Base-by-base conservation (phyloP, 2,888 invertebrate species). In the Mythimna vitellina region DNA sequence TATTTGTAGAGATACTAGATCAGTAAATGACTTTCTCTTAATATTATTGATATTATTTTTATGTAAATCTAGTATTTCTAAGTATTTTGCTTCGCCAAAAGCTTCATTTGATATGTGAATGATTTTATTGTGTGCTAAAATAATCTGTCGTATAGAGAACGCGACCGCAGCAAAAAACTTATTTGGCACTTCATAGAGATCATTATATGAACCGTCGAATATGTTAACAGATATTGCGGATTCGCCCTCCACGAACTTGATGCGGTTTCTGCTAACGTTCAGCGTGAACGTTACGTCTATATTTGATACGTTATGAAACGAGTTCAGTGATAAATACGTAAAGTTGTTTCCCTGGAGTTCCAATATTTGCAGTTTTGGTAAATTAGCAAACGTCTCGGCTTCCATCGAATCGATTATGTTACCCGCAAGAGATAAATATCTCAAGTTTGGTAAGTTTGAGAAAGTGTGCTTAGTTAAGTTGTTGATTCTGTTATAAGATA, bases 301-400 rank as follows among this genome's bases (percentile, higher is more conserved):
- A 80, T 97, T 96, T 9, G 98, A 97, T 38, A 98, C 96, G 89
- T 98, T 98, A 78, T 97, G 95, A 88, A 98, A 98, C 67, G 97
- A 96, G 86, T 96, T 97, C 84, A 98, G 93, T 25, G 97, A 97
- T 86, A 99, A 96, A 78, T 97, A 96, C 32, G 97, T 97, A 66
- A 99, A 93, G 85, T 97, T 97, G 91, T 99, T 99, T 86, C 97
- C 97, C 93, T 98, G 98, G 76, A 99, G 95, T 92, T 99, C 98
- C 71, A 99, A 94, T 88, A 97, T 97, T 82, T 97, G 97, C 85
- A 99, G 94, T 89, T 97, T 97, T 32, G 98, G 97, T 87, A 99
- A 96, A 89, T 98, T 97, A 70, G 97, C 96, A 89, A 99, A 98
- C 9, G 98, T 97, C 68, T 97, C 97, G 60, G 97, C 96, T 75